A percentile compares a stretch with the other conserved stretches of the same genome.
Evolutionary conservation across 2,797 vertebrate species (phyloP).

Genomic region (Lagorchestes hirsutus): DNA sequence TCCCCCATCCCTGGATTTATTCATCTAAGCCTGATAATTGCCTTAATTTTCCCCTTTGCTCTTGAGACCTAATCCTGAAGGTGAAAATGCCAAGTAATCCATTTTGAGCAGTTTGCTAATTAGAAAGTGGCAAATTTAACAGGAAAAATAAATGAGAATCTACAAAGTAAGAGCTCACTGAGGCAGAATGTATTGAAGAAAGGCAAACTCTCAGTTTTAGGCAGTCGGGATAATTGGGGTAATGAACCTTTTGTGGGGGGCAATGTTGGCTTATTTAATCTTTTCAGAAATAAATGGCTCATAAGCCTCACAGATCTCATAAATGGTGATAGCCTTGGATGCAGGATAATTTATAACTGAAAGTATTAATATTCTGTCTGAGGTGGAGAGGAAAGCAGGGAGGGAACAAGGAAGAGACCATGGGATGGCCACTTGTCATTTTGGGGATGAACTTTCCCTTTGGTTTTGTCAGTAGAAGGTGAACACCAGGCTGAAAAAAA

Average conservation of each 20-base stretch:
- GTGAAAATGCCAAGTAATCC: conserved; percentile 38
- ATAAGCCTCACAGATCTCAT: conserved; percentile 44
- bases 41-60: conserved; percentile 6
- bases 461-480: conserved; percentile 4
- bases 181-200: conserved; percentile 50
- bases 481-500: not conserved
- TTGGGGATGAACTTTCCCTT: conserved; percentile 48
- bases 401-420: not conserved
- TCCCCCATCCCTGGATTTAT: not conserved
- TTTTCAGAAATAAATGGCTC: conserved; percentile 56
- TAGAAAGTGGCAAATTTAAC: conserved; percentile 62
- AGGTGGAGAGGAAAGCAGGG: conserved; percentile 42
- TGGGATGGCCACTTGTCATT: conserved; percentile 60
- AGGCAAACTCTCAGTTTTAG: conserved; percentile 44
- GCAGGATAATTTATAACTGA: conserved; percentile 74
- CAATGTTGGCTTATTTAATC: conserved; percentile 25
- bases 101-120: conserved; percentile 51
- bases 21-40: not conserved
- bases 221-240: conserved; percentile 35
- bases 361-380: conserved; percentile 61
- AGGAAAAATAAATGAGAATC: conserved; percentile 67
- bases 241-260: conserved; percentile 64
- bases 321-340: conserved; percentile 31
- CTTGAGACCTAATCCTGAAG: conserved; percentile 49
- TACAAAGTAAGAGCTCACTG: conserved; percentile 60